Evolutionary conservation across 2,797 vertebrate species (phyloP).

Genomic region (Diceros bicornis): DNA sequence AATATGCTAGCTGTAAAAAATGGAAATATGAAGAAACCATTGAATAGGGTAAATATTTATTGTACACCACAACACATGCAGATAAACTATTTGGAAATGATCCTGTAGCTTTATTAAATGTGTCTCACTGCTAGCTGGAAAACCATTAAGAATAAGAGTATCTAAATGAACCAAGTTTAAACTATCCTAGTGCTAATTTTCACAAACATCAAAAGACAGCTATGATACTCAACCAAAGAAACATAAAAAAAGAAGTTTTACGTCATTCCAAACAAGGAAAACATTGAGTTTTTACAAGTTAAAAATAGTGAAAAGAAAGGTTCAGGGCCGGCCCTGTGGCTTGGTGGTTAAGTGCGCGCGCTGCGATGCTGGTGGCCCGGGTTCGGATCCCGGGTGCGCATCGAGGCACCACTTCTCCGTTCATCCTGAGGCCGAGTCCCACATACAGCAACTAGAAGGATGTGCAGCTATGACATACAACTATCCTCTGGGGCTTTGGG

Average conservation of each 20-base stretch:
- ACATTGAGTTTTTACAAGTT: neutral
- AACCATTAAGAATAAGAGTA: constrained; percentile 4
- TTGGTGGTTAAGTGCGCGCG: no score
- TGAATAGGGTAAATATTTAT: constrained; percentile 15
- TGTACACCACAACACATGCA: neutral
- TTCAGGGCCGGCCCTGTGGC: no score
- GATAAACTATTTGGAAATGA: neutral
- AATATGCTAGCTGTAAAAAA: neutral
- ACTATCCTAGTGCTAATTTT: constrained; percentile 24
- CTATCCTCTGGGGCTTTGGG: no score
- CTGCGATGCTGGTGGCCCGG: no score
- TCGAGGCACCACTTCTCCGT: no score
- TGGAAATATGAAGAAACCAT: constrained; percentile 33
- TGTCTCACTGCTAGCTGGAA: neutral
- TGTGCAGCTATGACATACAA: no score
- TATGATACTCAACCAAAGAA: constrained; percentile 2
- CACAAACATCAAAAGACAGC: neutral
- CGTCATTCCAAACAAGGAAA: constrained; percentile 49
- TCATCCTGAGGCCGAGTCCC: no score
- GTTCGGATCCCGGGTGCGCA: no score
- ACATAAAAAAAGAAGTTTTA: neutral
- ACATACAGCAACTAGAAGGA: no score
- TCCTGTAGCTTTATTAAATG: neutral
- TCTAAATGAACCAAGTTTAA: constrained; percentile 11
- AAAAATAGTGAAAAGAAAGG: constrained; percentile 41